Evolutionary conservation across 2,888 invertebrate genomes (phyloP).

Genomic region (Lymantria monacha): DNA sequence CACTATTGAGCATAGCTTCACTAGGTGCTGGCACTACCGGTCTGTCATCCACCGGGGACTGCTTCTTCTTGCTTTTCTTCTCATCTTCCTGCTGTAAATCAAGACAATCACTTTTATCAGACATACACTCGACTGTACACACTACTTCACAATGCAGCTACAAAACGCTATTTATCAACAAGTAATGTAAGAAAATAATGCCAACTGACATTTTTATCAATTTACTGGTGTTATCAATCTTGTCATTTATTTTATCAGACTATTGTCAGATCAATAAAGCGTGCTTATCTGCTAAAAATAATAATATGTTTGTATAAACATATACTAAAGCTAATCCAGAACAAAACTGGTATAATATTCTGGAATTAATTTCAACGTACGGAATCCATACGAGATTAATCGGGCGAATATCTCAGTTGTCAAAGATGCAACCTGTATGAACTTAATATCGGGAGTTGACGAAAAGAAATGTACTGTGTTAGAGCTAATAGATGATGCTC

Average conservation of each 20-base stretch:
- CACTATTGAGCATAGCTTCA: slow-evolving; percentile 79
- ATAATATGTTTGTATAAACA: slow-evolving; percentile 25
- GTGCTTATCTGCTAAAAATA: slow-evolving; percentile 36
- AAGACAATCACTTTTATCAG: slow-evolving; percentile 50
- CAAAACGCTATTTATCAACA: slow-evolving; percentile 40
- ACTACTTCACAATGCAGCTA: slow-evolving; percentile 18
- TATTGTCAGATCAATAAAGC: slow-evolving; percentile 64
- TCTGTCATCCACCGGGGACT: slow-evolving; percentile 73
- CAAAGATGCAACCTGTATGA: no score
- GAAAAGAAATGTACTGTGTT: slow-evolving; percentile 25
- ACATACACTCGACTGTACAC: slow-evolving; percentile 51
- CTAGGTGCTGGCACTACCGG: slow-evolving; percentile 75
- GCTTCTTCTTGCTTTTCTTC: slow-evolving; percentile 74
- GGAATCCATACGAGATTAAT: slow-evolving; percentile 15
- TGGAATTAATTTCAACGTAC: slow-evolving; percentile 13
- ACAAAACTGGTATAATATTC: not conserved
- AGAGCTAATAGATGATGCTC: slow-evolving; percentile 14
- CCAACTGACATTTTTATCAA: slow-evolving; percentile 58
- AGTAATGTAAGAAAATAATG: slow-evolving; percentile 39
- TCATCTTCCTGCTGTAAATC: slow-evolving; percentile 74
- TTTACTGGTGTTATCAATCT: slow-evolving; percentile 61
- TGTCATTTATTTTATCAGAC: slow-evolving; percentile 60
- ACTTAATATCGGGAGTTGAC: slow-evolving; percentile 5
- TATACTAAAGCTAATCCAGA: slow-evolving; percentile 10
- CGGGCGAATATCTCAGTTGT: not conserved